These are phyloP conservation scores for Loris lydekkerianus DNA, from an alignment of 2,797 vertebrate genomes.

Conservation along the genomic window DNA sequence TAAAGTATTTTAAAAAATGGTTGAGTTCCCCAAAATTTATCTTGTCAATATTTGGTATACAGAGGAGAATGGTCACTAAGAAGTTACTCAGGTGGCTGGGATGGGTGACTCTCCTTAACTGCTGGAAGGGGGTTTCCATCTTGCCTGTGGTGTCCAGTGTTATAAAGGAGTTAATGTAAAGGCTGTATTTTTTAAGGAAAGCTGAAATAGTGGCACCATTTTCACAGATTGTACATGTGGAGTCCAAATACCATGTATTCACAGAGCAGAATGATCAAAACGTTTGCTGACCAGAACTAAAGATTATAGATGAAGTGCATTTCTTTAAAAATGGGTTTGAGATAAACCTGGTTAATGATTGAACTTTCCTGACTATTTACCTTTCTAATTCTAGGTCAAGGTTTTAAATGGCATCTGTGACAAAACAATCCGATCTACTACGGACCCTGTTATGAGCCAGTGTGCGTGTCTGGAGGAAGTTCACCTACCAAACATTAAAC, in stretches of 20 bases:
- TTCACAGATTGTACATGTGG: rapidly evolving
- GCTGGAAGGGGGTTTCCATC: background rate
- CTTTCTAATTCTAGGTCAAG: conserved; percentile 90
- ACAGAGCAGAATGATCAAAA: background rate
- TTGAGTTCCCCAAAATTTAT: background rate
- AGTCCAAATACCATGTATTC: background rate
- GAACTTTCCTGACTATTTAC: background rate
- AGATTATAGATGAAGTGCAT: background rate
- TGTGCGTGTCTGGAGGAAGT: conserved; percentile 94
- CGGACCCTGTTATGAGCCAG: conserved; percentile 92
- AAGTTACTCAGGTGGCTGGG: background rate
- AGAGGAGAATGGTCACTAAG: background rate
- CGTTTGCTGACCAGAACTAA: background rate
- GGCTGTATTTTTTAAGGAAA: background rate
- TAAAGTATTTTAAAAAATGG: background rate
- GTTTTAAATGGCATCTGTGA: conserved; percentile 95
- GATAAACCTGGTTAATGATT: conserved; percentile 56
- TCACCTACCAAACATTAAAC: conserved; percentile 92
- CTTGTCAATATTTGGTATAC: background rate
- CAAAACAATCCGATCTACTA: conserved; percentile 91
- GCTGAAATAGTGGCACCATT: background rate
- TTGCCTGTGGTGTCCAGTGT: background rate
- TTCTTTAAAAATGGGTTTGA: background rate
- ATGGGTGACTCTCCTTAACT: background rate
- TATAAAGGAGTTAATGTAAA: background rate